Evolutionary conservation across 2,797 vertebrate species (phyloP).

Genomic region (Sebastes diaconus): DNA sequence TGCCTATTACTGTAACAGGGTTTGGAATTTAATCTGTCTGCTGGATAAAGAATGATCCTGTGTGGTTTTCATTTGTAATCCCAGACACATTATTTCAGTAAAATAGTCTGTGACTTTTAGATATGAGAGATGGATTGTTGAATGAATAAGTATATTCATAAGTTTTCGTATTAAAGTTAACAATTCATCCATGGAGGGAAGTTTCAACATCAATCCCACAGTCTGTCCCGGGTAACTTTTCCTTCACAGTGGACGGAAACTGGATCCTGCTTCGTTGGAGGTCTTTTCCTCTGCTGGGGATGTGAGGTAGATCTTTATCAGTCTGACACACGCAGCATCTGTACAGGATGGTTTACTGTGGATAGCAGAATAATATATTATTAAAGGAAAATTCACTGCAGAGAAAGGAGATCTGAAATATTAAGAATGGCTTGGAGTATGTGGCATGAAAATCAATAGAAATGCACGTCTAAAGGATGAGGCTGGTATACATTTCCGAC

Average conservation of each 20-base stretch:
- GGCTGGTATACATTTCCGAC: neutral
- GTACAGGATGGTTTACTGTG: neutral
- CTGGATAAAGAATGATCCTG: constrained; percentile 94
- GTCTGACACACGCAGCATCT: neutral
- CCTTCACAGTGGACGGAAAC: constrained; percentile 30
- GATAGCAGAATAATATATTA: neutral
- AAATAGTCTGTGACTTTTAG: constrained; percentile 91
- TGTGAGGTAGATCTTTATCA: constrained; percentile 38
- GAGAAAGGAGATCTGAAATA: neutral
- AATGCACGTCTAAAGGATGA: neutral
- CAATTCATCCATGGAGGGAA: constrained; percentile 78
- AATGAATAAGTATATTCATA: constrained; percentile 87
- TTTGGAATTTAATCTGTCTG: constrained; percentile 97
- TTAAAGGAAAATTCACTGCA: neutral
- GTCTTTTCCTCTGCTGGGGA: constrained; percentile 24
- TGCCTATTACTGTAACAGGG: constrained; percentile 96
- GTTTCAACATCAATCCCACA: constrained; percentile 60
- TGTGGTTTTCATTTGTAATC: constrained; percentile 97
- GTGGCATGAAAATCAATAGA: neutral
- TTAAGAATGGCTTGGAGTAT: neutral
- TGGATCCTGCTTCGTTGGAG: constrained; percentile 35
- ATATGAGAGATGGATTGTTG: constrained; percentile 94
- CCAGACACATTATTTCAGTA: constrained; percentile 94
- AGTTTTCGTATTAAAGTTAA: constrained; percentile 88
- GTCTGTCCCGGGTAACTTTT: constrained; percentile 32